Evolutionary conservation across 2,888 invertebrate species (phyloP).

Genomic region (Microctonus brassicae): DNA sequence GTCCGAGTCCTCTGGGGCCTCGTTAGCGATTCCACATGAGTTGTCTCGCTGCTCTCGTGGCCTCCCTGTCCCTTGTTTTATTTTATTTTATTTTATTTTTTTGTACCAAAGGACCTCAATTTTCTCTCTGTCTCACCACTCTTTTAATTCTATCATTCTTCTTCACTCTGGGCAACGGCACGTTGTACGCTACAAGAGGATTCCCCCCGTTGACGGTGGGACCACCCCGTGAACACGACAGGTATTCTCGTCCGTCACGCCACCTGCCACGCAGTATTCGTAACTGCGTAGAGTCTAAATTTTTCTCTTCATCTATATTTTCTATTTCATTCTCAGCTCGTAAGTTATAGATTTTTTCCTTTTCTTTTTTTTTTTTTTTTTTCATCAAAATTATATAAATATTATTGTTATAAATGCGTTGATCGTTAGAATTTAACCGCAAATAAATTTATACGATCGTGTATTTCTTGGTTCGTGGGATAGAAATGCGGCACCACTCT

Average conservation of each 20-base stretch:
- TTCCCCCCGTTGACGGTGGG: constrained; percentile 56
- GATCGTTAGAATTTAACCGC: not conserved
- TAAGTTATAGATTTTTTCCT: too few species aligned
- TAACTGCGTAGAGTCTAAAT: constrained; percentile 9
- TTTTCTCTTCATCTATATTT: constrained; percentile 18
- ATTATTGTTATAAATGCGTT: not conserved
- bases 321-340: not conserved
- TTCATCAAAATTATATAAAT: not conserved
- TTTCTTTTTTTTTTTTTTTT: too few species aligned
- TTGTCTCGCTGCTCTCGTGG: constrained; percentile 51
- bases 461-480: constrained; percentile 5
- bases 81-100: too few species aligned
- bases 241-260: constrained; percentile 65
- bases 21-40: constrained; percentile 65
- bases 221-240: constrained; percentile 65
- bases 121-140: constrained; percentile 9
- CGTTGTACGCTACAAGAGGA: constrained; percentile 31
- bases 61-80: constrained; percentile 49
- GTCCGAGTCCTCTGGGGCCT: constrained; percentile 54
- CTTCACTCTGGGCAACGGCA: constrained; percentile 36
- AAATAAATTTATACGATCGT: not conserved
- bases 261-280: constrained; percentile 52
- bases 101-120: constrained; percentile 44
- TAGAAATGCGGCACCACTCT: constrained; percentile 24
- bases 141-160: constrained; percentile 18